phyloP scores from a whole-genome alignment of 1,140 invertebrate species.

The Gryllus bimaculatus region DNA sequence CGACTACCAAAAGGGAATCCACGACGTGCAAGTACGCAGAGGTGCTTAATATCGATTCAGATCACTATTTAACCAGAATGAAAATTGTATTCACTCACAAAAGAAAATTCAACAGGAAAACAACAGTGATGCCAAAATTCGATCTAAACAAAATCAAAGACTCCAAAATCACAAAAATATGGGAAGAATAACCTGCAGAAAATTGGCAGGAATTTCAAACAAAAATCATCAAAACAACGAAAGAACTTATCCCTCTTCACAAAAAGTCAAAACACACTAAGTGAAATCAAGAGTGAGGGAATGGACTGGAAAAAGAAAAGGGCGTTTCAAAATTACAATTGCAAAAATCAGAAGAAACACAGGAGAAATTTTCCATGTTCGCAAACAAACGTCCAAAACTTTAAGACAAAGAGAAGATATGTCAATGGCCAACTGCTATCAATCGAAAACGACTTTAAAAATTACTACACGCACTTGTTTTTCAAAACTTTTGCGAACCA shows the following conservation, averaged over 20 bases:
- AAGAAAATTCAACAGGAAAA: background rate
- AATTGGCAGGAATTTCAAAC: background rate
- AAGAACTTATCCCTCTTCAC: background rate
- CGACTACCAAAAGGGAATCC: background rate
- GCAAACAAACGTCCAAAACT: background rate
- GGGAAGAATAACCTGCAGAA: background rate
- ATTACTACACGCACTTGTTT: no score
- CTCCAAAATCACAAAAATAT: background rate
- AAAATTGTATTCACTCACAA: constrained; percentile 8
- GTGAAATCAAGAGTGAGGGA: background rate
- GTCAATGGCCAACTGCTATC: no score
- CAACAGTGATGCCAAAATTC: background rate
- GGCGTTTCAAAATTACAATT: background rate
- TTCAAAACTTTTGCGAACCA: no score
- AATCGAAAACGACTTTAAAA: no score
- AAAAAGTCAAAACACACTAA: background rate
- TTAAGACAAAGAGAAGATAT: no score
- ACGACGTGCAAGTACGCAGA: constrained; percentile 6
- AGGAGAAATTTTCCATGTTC: background rate
- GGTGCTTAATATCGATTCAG: background rate
- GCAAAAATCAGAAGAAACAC: background rate
- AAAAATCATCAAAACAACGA: background rate
- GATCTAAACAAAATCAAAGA: background rate
- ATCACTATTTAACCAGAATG: constrained; percentile 5
- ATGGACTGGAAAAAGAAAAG: background rate